Conservation (phyloP, 2,888 invertebrate species). For the Acleris emargana region DNA sequence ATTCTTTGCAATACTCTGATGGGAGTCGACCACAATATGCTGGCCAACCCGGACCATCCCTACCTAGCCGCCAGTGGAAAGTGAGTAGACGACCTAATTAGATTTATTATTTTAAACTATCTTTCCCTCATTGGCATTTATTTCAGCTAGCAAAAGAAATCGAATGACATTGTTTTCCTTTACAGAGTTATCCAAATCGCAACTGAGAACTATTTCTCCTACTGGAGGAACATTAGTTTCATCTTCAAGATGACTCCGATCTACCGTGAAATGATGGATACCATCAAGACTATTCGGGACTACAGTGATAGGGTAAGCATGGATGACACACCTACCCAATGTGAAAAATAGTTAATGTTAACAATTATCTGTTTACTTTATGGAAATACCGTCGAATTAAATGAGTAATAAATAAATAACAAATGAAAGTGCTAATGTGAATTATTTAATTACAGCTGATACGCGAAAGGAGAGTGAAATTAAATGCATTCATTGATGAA, state of each 20-base stretch:
- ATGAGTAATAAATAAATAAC: too few species aligned
- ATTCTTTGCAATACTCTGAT: slow-evolving; percentile 47
- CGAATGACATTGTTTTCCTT: slow-evolving; percentile 10
- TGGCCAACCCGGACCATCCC: slow-evolving; percentile 46
- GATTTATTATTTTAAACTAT: not conserved
- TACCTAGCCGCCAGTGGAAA: slow-evolving; percentile 46
- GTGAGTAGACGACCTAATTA: slow-evolving; percentile 39
- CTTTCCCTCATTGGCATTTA: not conserved
- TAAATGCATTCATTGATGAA: slow-evolving; percentile 44
- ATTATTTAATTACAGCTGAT: slow-evolving; percentile 43
- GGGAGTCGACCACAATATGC: slow-evolving; percentile 47
- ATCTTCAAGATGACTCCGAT: slow-evolving; percentile 45
- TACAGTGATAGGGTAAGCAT: slow-evolving; percentile 43
- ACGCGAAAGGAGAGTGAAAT: slow-evolving; percentile 41
- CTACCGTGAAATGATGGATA: slow-evolving; percentile 48
- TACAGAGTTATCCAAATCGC: slow-evolving; percentile 47
- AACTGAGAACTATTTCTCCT: slow-evolving; percentile 50
- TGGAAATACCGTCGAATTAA: too few species aligned
- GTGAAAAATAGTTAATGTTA: too few species aligned
- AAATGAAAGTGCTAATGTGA: too few species aligned
- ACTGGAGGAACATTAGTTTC: slow-evolving; percentile 50
- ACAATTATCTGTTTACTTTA: too few species aligned
- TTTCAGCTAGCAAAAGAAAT: not conserved
- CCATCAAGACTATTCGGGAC: slow-evolving; percentile 44
- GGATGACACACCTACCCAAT: too few species aligned